Evolutionary conservation across 2,888 invertebrate species (phyloP).

Genomic region (Melolontha melolontha): DNA sequence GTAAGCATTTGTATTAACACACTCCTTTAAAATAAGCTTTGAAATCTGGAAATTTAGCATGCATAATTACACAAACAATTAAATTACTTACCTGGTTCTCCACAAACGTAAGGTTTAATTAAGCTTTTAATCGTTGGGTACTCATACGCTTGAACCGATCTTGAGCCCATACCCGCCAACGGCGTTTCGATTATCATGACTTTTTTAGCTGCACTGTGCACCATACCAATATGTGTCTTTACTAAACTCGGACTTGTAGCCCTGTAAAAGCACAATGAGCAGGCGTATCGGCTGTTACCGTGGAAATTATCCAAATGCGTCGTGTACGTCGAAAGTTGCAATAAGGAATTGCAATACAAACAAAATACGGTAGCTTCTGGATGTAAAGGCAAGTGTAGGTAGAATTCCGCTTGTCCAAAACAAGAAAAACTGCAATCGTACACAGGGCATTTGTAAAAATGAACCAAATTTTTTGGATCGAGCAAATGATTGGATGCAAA

Average conservation of each 20-base stretch:
- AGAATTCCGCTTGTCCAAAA: conserved; percentile 59
- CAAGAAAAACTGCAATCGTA: conserved; percentile 67
- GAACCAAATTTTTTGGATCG: conserved; percentile 59
- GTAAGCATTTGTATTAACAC: no score
- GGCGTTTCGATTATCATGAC: conserved; percentile 6
- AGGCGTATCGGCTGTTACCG: conserved; percentile 72
- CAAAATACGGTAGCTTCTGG: conserved; percentile 57
- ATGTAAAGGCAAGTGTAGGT: conserved; percentile 61
- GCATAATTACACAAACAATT: neutral
- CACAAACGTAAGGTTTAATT: conserved; percentile 55
- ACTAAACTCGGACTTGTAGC: conserved; percentile 72
- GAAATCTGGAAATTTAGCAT: no score
- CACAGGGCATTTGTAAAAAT: conserved; percentile 71
- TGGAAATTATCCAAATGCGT: conserved; percentile 74
- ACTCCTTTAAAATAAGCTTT: no score
- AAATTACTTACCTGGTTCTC: conserved; percentile 48
- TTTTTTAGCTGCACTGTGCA: conserved; percentile 54
- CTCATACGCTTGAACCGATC: neutral
- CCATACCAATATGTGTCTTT: conserved; percentile 69
- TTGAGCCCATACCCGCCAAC: neutral
- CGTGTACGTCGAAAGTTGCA: conserved; percentile 61
- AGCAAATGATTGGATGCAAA: conserved; percentile 60
- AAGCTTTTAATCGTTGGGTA: neutral
- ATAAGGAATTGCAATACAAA: conserved; percentile 66
- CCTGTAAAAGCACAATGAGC: conserved; percentile 77